phyloP scores from a whole-genome alignment of 2,888 invertebrate species.

The Mechanitis mazaeus region DNA sequence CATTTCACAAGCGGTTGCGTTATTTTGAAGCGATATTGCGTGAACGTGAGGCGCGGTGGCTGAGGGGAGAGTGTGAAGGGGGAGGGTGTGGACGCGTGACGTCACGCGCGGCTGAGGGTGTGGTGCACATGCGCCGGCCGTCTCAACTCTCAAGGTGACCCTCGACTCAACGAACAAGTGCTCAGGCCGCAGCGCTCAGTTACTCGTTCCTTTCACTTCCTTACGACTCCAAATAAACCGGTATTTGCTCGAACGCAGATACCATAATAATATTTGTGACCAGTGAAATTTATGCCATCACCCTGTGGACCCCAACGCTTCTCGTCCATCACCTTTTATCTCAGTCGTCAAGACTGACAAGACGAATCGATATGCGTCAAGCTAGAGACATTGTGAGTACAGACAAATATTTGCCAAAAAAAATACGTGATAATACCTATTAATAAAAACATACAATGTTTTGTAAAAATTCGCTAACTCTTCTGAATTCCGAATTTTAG shows the following conservation, averaged over 20 bases:
- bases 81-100: slow-evolving; percentile 38
- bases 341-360: slow-evolving; percentile 68
- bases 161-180: slow-evolving; percentile 55
- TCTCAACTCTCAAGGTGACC: slow-evolving; percentile 69
- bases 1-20: slow-evolving; percentile 43
- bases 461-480: background rate
- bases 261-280: slow-evolving; percentile 48
- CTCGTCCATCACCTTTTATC: slow-evolving; percentile 73
- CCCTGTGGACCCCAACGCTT: slow-evolving; percentile 72
- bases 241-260: slow-evolving; percentile 63
- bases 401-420: slow-evolving; percentile 50
- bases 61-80: slow-evolving; percentile 35
- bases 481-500: too few relatives aligned
- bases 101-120: slow-evolving; percentile 59
- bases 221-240: slow-evolving; percentile 41
- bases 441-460: background rate
- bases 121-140: slow-evolving; percentile 71
- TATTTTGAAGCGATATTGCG: slow-evolving; percentile 45
- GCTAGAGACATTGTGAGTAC: slow-evolving; percentile 70
- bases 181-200: slow-evolving; percentile 43
- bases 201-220: slow-evolving; percentile 59
- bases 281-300: slow-evolving; percentile 66
- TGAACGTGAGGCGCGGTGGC: slow-evolving; percentile 28
- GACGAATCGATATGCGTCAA: slow-evolving; percentile 75
- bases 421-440: slow-evolving; percentile 26